phyloP scores from a whole-genome alignment of 1,140 invertebrate species.

The Orchestia grillus region DNA sequence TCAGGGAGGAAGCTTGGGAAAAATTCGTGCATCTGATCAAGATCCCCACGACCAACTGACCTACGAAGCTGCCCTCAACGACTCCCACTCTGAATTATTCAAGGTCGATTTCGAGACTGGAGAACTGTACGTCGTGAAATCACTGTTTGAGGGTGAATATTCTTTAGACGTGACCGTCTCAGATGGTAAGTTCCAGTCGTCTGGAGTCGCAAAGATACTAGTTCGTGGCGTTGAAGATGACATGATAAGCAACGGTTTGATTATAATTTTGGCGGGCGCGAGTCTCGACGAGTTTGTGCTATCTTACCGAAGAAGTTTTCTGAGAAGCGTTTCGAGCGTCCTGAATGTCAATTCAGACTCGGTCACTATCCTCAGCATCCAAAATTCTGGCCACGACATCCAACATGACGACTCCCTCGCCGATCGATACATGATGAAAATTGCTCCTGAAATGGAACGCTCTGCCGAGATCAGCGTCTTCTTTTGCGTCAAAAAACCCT shows the following conservation, averaged over 20 bases:
- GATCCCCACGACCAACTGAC: constrained; percentile 91
- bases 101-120: constrained; percentile 86
- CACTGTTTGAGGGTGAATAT: constrained; percentile 91
- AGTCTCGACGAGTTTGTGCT: constrained; percentile 87
- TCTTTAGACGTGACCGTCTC: constrained; percentile 76
- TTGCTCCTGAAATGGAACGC: constrained; percentile 8
- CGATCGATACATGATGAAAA: constrained; percentile 36
- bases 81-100: constrained; percentile 76
- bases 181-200: constrained; percentile 75
- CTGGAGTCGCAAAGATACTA: constrained; percentile 80
- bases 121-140: constrained; percentile 82
- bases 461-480: constrained; percentile 18
- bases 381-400: constrained; percentile 73
- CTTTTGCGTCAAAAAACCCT: constrained; percentile 76
- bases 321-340: constrained; percentile 82
- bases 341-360: constrained; percentile 70
- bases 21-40: constrained; percentile 88
- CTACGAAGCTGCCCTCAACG: constrained; percentile 75
- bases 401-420: not conserved
- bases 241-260: constrained; percentile 87
- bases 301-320: constrained; percentile 87
- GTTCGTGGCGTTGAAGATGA: constrained; percentile 87
- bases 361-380: constrained; percentile 81
- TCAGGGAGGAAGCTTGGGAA: constrained; percentile 88
- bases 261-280: constrained; percentile 78